Evolutionary conservation across 2,113 vertebrate species (phyloP).

Genomic region (Azemiops feae): DNA sequence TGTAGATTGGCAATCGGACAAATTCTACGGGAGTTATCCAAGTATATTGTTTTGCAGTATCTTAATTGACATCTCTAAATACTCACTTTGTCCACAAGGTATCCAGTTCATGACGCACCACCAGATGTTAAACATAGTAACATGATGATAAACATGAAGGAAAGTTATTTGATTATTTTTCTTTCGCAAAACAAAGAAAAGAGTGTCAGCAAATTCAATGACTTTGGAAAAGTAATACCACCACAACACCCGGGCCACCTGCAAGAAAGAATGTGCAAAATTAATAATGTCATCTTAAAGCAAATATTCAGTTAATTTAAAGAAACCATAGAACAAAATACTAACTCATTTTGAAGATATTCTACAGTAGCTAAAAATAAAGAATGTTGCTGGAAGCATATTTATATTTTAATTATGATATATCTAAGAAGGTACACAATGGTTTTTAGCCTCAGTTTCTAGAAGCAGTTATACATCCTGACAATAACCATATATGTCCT

Average conservation of each 20-base stretch:
- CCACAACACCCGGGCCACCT: conserved; percentile 88
- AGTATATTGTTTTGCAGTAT: neutral
- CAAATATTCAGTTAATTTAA: conserved; percentile 3
- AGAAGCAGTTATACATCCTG: neutral
- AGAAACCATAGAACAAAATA: neutral
- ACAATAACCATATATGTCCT: neutral
- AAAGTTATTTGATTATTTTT: conserved; percentile 87
- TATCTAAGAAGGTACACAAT: neutral
- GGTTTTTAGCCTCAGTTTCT: neutral
- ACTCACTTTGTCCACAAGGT: conserved; percentile 89
- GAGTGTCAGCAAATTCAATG: conserved; percentile 86
- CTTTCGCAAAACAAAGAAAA: conserved; percentile 87
- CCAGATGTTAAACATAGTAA: conserved; percentile 92
- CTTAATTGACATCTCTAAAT: neutral
- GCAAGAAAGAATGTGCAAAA: conserved; percentile 37
- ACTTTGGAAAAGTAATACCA: conserved; percentile 92
- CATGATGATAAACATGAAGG: conserved; percentile 88
- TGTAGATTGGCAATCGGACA: neutral
- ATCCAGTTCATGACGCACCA: conserved; percentile 93
- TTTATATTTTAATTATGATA: neutral
- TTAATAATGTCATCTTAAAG: conserved; percentile 5
- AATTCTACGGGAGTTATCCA: neutral
- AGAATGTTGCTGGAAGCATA: neutral
- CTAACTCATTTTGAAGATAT: neutral
- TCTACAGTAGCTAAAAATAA: neutral